A percentile compares a stretch with the other conserved stretches of the same genome.
Conservation (phyloP, 2,113 vertebrate species). For the Gambusia affinis region DNA sequence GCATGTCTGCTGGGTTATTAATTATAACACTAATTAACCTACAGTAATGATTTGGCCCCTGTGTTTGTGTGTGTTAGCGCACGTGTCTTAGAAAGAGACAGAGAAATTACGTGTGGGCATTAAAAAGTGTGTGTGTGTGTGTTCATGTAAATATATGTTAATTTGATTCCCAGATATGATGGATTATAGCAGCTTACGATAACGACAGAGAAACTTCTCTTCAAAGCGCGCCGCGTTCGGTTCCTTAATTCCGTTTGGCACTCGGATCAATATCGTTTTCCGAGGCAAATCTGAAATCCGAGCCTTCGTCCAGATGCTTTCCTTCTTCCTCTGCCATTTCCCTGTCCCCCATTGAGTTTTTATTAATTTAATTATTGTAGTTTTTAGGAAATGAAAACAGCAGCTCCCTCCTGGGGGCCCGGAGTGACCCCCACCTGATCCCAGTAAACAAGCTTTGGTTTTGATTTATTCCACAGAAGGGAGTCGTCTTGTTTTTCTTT, state of each 20-base stretch:
- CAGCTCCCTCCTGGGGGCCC: slow-evolving; percentile 38
- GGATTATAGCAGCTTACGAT: slow-evolving; percentile 72
- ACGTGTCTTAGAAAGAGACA: slow-evolving; percentile 39
- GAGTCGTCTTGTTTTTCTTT: slow-evolving; percentile 7
- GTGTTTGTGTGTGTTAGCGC: slow-evolving; percentile 25
- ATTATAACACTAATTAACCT: slow-evolving; percentile 79
- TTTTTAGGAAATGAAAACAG: slow-evolving; percentile 41
- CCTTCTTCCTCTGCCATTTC: slow-evolving; percentile 51
- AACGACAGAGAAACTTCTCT: slow-evolving; percentile 73
- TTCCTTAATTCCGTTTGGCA: slow-evolving; percentile 70
- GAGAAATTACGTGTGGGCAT: slow-evolving; percentile 42
- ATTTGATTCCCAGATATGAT: slow-evolving; percentile 78
- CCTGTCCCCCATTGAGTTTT: slow-evolving; percentile 28
- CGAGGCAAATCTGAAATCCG: slow-evolving; percentile 50
- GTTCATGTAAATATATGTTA: slow-evolving; percentile 72
- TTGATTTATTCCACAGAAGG: slow-evolving; percentile 49
- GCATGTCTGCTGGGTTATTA: slow-evolving; percentile 68
- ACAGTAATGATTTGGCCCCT: slow-evolving; percentile 73
- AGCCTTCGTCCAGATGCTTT: slow-evolving; percentile 48
- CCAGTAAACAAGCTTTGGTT: slow-evolving; percentile 19
- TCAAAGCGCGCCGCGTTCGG: slow-evolving; percentile 59
- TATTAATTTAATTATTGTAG: slow-evolving; percentile 20
- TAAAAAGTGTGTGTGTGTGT: slow-evolving; percentile 45
- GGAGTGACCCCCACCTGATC: neutral
- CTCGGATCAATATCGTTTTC: slow-evolving; percentile 71